Evolutionary conservation across 2,888 invertebrate genomes (phyloP), one percentile per base, ranked within the genome.

Genomic region (Drosophila flavopinicola): DNA sequence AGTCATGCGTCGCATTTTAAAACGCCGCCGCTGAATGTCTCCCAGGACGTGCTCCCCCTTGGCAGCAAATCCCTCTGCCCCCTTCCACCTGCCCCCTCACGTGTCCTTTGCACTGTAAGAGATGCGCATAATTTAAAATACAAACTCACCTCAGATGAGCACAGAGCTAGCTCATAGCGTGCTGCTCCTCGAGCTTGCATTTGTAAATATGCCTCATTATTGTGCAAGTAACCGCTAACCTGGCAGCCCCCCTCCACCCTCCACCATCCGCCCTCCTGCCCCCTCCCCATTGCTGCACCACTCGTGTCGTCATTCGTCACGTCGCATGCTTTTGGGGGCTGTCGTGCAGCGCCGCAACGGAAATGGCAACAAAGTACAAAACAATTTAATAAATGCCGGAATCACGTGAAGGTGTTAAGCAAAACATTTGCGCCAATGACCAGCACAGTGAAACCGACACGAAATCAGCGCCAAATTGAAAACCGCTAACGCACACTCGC

Each of bases 321-420:
- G 78, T 79, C 78, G 78, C 78, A 79, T 79, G 78, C 75, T 75
- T 66, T 59, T 15, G 44, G 1, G n/a, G 60, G 61, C 51, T 75
- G 61, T 82, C 85, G 85, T 82, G 83, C 75, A 70, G 53, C 69
- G 75, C 47, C 58, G n/a, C n/a, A 69, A 49, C 72, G 82, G 85
- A 83, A 82, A 82, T 77, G 85, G 85, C 77, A 83, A 85, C 83
- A 85, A 79, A 83, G 69, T 79, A 83, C 82, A 75, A 82, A 79
- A 79, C 82, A 85, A 85, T 85, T 83, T 85, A 83, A 85, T 85
- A 85, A 83, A 83, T 85, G 79, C 85, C 85, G 85, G 85, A 85
- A 85, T 85, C 85, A 85, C 83, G 82, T 85, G 85, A 85, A 83
- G 83, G 85, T 83, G 85, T 85, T 85, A 78, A 85, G 77, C 80